Evolutionary conservation across 1,140 invertebrate genomes (phyloP), one percentile per base, ranked within the genome.

Genomic region (Polypedilum vanderplanki): DNA sequence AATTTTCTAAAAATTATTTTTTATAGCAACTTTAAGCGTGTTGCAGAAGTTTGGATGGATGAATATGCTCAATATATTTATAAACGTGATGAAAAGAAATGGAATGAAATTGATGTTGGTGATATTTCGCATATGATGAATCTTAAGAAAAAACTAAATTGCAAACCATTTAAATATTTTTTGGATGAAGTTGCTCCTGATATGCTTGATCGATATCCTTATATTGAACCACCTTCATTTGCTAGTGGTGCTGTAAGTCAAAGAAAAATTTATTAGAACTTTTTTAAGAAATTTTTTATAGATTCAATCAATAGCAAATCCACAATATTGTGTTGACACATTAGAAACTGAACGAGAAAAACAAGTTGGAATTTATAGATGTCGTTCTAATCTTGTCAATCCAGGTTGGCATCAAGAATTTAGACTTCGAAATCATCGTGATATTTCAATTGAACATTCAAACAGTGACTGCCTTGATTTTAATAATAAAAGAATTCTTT

Each of bases 31-130:
- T 87, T 92, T 85, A 81, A 90, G 83, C 84, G 93, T 57, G 87
- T 93, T 7, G 93, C 91, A 0, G 90, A 94, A 79, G 91, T 95
- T 1, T 96, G 94, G 94, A 94, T 96, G 92, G 93, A 94, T 79
- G 91, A 93, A 76, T 94, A 93, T 78, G 89, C 89, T n/a, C 84
- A 94, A 73, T 90, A 89, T 78, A 80, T 94, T 9, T 94, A 94
- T 79, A 83, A 85, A 7, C 83, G 87, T 4, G 80, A 87, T 57
- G 88, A 90, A 0, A 85, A 88, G 46, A 89, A 70, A 8, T 82
- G 80, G 22, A 82, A 85, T 8, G 81, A 83, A 0, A 81, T 91
- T 8, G 83, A 90, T 81, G 84, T 86, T 9, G 93, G 93, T 1
- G 88, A 95, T 81, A 78, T 95, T 1, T 85, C 83, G 0, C 85